Evolutionary conservation across 2,113 vertebrate genomes (phyloP).

Genomic region (Corydoras sp.): DNA sequence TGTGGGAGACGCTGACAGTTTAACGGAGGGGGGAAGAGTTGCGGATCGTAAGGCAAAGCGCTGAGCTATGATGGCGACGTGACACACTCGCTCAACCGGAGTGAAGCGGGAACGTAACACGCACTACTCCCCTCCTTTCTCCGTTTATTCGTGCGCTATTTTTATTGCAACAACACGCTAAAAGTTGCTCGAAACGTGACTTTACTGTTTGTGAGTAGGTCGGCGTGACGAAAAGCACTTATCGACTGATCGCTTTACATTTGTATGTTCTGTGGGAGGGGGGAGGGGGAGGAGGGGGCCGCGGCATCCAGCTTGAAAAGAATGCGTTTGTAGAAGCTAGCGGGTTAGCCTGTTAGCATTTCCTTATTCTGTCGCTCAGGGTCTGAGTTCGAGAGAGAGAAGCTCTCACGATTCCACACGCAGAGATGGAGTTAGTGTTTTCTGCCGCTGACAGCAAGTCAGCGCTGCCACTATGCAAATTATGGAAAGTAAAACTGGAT

Average conservation of each 20-base stretch:
- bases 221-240: slow-evolving; percentile 10
- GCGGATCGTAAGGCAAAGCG: slow-evolving; percentile 27
- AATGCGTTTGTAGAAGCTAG: slow-evolving; percentile 55
- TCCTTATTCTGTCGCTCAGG: slow-evolving; percentile 16
- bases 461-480: too few species aligned
- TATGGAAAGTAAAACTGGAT: too few species aligned
- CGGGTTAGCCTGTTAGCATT: slow-evolving; percentile 50
- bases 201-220: neutral
- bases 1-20: slow-evolving; percentile 1
- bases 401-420: too few species aligned
- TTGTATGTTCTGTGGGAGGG: slow-evolving; percentile 36
- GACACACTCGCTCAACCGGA: slow-evolving; percentile 69
- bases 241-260: slow-evolving; percentile 42
- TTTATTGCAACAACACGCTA: neutral
- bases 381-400: too few species aligned
- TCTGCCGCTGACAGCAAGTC: too few species aligned
- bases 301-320: slow-evolving; percentile 48
- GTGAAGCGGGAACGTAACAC: slow-evolving; percentile 64
- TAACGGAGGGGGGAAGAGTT: slow-evolving; percentile 12
- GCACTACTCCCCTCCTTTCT: slow-evolving; percentile 25
- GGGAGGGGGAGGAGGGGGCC: slow-evolving; percentile 38
- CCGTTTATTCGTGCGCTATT: neutral
- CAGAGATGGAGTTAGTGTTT: too few species aligned
- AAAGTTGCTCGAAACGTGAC: slow-evolving; percentile 14
- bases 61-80: slow-evolving; percentile 85